Conservation (phyloP, 2,113 vertebrate species). For the Chionomys nivalis region DNA sequence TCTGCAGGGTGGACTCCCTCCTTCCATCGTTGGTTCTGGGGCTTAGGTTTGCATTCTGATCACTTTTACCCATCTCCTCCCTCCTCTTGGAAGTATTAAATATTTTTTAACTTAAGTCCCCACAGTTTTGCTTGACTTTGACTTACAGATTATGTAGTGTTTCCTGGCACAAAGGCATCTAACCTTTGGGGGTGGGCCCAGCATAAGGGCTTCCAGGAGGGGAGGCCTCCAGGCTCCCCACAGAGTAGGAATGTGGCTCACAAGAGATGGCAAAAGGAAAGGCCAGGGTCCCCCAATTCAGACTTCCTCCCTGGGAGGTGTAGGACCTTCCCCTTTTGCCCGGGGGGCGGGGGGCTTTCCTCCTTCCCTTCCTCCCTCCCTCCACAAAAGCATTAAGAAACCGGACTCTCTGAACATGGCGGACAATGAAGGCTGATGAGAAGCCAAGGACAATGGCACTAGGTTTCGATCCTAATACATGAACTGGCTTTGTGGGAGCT, state of each 20-base stretch:
- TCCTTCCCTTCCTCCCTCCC: neutral
- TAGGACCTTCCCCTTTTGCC: neutral
- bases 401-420: too few species aligned
- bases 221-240: neutral
- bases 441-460: too few species aligned
- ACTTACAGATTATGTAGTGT: neutral
- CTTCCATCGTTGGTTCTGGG: neutral
- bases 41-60: neutral
- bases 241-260: too few species aligned
- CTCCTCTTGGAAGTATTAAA: neutral
- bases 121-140: neutral
- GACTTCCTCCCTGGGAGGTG: neutral
- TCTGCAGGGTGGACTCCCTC: neutral
- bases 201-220: neutral
- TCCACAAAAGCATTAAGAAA: neutral
- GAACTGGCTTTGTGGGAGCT: too few species aligned
- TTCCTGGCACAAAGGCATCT: neutral
- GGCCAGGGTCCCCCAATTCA: neutral
- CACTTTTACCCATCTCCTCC: neutral
- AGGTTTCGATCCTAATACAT: too few species aligned
- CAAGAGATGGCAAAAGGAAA: too few species aligned
- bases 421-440: too few species aligned
- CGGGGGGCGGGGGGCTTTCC: neutral
- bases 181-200: accelerated
- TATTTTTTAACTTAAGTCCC: neutral